These are phyloP conservation scores for Syngnathus acus DNA, from an alignment of 2,797 vertebrate species.

Conservation along the genomic window DNA sequence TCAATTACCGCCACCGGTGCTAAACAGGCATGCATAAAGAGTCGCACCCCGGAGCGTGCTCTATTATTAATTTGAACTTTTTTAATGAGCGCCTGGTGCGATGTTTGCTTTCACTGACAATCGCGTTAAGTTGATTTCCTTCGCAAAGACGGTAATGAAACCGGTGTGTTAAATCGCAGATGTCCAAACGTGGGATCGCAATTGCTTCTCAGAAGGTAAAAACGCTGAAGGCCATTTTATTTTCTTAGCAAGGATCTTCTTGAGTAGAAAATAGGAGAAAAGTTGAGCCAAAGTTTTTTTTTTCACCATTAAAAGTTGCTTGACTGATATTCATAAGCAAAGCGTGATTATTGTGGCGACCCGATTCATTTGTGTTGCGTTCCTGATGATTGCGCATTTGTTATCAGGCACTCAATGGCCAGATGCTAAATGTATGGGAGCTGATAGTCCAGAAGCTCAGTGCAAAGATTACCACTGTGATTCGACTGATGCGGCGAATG, in stretches of 20 bases:
- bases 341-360: too few species aligned
- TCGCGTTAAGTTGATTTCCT: neutral
- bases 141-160: neutral
- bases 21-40: slow-evolving; percentile 8
- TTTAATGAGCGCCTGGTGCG: neutral
- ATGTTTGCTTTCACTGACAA: neutral
- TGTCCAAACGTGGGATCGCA: neutral
- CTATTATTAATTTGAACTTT: neutral
- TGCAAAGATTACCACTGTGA: slow-evolving; percentile 50
- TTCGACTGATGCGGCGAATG: slow-evolving; percentile 56
- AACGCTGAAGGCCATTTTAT: neutral
- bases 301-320: too few species aligned
- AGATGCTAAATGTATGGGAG: slow-evolving; percentile 15
- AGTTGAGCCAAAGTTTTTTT: too few species aligned
- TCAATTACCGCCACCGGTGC: slow-evolving; percentile 22
- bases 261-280: too few species aligned
- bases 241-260: neutral
- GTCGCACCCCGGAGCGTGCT: neutral
- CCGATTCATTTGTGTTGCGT: neutral
- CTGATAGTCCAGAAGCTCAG: slow-evolving; percentile 55
- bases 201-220: neutral
- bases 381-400: neutral
- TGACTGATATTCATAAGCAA: too few species aligned
- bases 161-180: neutral
- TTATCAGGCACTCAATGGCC: neutral